Evolutionary conservation across 2,888 invertebrate genomes (phyloP).

Genomic region (Orthonevra nobilis): DNA sequence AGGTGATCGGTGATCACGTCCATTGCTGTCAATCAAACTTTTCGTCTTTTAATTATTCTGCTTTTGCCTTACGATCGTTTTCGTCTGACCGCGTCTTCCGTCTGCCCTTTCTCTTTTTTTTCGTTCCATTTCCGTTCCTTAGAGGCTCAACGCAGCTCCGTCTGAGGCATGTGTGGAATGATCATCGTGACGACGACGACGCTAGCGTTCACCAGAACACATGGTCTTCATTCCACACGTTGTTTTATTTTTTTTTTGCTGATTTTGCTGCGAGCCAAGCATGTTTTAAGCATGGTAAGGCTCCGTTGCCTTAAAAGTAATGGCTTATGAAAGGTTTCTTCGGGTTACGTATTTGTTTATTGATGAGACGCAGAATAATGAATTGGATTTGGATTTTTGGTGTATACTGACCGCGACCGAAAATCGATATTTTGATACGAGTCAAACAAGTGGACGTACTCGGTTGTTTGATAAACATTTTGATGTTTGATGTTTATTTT

Average conservation of each 20-base stretch:
- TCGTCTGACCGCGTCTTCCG: not conserved
- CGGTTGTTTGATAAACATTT: too few species aligned
- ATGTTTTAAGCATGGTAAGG: too few species aligned
- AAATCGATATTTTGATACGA: too few species aligned
- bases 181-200: not conserved
- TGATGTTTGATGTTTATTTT: too few species aligned
- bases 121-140: slow-evolving; percentile 43
- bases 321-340: too few species aligned
- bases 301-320: too few species aligned
- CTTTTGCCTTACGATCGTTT: not conserved
- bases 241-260: slow-evolving; percentile 13
- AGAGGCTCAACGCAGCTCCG: not conserved
- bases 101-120: slow-evolving; percentile 9
- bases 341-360: too few species aligned
- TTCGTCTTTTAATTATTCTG: slow-evolving; percentile 39
- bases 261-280: slow-evolving; percentile 9
- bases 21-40: slow-evolving; percentile 12
- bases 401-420: too few species aligned
- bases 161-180: slow-evolving; percentile 17
- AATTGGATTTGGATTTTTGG: too few species aligned
- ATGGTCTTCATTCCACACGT: slow-evolving; percentile 33
- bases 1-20: slow-evolving; percentile 12
- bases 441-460: too few species aligned
- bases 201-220: too few species aligned
- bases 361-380: too few species aligned